Evolutionary conservation across 2,113 vertebrate species (phyloP).

Genomic region (Phylloscopus trochilus): DNA sequence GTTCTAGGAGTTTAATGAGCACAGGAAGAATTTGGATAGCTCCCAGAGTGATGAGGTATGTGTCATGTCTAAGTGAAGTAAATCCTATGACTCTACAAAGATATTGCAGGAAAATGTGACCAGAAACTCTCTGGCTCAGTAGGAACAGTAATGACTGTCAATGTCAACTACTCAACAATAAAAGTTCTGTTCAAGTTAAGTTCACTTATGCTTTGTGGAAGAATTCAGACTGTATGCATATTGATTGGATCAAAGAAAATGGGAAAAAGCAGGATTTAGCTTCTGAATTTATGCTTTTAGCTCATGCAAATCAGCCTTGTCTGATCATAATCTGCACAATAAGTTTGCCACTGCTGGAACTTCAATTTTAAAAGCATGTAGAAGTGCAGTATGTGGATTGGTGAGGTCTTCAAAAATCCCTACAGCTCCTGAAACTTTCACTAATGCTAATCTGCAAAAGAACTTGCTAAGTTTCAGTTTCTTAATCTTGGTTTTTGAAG

Average conservation of each 20-base stretch:
- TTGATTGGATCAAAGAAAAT: conserved; percentile 7
- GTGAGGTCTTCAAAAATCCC: not conserved
- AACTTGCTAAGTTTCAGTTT: not conserved
- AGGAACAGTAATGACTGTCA: not conserved
- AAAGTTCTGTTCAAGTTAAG: not conserved
- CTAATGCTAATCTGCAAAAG: not conserved
- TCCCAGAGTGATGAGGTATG: not conserved
- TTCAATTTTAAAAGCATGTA: not conserved
- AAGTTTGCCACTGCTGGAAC: not conserved
- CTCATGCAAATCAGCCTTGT: not conserved
- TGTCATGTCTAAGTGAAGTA: not conserved
- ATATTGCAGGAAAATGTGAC: not conserved
- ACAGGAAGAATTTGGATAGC: not conserved
- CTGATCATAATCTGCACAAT: not conserved
- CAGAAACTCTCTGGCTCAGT: not conserved
- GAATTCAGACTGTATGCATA: not conserved
- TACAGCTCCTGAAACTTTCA: not conserved
- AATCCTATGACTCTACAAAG: not conserved
- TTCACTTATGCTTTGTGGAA: not conserved
- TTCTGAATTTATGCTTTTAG: conserved; percentile 10
- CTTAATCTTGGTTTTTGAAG: not conserved
- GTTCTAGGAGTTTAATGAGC: conserved; percentile 25
- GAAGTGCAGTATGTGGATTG: not conserved
- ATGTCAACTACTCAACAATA: not conserved
- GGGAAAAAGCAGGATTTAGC: not conserved